Base-by-base conservation (phyloP, 2,113 vertebrate genomes). In the Labrus mixtus region DNA sequence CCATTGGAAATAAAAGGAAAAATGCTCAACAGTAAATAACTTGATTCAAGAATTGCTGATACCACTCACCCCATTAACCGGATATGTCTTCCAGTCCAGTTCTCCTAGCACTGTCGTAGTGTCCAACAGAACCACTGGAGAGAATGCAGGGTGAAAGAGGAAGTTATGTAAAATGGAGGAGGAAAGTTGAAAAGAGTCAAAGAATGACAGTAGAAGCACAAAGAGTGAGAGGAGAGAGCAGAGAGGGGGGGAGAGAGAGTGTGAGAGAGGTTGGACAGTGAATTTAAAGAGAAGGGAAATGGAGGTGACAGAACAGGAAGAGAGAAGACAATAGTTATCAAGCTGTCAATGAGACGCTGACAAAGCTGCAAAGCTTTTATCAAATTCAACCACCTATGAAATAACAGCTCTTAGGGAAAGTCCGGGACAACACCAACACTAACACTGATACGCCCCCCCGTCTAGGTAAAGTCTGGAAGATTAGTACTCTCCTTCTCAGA, bases 11-110 rank as follows among this genome's bases (percentile, higher is more conserved):
- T 63, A 37, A 25, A 57, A 20, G 6, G 22, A 20, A 19, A 45
- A 17, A n/a, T 22, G 16, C 10, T 33, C 10, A 20, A 22, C n/a
- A 66, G 6, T 51, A 23, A 57, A 33, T 25, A 29, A 45, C 4
- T 1, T 41, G 62, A 36, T 41, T 36, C 1, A 60, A 36, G 22
- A 48, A 43, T 68, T 43, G 19, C 6, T 48, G 48, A 56, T 41
- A 55, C 74, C 68, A 96, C 97, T 99, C 93, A 99, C 97, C 95
- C 97, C 97, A 87, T 99, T 99, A 89, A 98, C 91, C 70, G 97
- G 97, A 90, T 97, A 99, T 22, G 97, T 97, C 91, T 96, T 98
- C 97, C 97, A 99, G 92, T 96, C 96, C 48, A 98, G 93, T 78
- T 98, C 97, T 87, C 97, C 97, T 0, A 97, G 93, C 64, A 95